phyloP scores from a whole-genome alignment of 1,140 invertebrate species.

The Pseudomyrmex sp. region DNA sequence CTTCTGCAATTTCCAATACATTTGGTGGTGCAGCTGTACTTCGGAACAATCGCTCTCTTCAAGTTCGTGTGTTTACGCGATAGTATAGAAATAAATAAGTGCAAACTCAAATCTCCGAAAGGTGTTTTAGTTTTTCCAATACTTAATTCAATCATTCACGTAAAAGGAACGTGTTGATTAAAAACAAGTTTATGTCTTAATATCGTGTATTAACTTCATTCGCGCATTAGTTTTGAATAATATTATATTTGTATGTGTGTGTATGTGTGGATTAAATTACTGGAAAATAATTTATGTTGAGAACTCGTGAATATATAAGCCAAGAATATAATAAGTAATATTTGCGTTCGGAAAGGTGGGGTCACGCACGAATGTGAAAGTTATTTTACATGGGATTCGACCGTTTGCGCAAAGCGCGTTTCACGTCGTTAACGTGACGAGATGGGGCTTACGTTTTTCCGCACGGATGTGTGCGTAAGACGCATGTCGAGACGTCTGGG shows the following conservation, averaged over 20 bases:
- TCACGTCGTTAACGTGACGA: slow-evolving; percentile 17
- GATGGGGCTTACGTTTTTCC: slow-evolving; percentile 43
- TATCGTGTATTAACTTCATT: too few species aligned
- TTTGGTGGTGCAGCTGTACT: neutral
- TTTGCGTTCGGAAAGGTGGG: neutral
- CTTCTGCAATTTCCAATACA: neutral
- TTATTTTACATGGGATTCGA: neutral
- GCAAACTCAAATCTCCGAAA: neutral
- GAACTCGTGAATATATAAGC: too few species aligned
- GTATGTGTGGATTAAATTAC: too few species aligned
- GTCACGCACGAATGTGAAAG: neutral
- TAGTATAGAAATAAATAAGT: neutral
- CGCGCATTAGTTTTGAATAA: too few species aligned
- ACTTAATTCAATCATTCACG: too few species aligned
- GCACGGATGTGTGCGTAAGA: slow-evolving; percentile 60
- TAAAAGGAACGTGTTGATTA: too few species aligned
- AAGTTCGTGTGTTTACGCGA: neutral
- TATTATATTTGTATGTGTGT: too few species aligned
- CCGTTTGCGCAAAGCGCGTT: slow-evolving; percentile 51
- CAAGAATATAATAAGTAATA: neutral
- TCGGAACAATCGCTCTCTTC: neutral
- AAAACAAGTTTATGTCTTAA: too few species aligned
- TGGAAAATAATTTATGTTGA: too few species aligned
- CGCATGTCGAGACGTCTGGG: slow-evolving; percentile 62
- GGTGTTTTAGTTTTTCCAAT: too few species aligned